Conservation (phyloP, 1,140 invertebrate genomes). For the Scaptomyza montana region DNA sequence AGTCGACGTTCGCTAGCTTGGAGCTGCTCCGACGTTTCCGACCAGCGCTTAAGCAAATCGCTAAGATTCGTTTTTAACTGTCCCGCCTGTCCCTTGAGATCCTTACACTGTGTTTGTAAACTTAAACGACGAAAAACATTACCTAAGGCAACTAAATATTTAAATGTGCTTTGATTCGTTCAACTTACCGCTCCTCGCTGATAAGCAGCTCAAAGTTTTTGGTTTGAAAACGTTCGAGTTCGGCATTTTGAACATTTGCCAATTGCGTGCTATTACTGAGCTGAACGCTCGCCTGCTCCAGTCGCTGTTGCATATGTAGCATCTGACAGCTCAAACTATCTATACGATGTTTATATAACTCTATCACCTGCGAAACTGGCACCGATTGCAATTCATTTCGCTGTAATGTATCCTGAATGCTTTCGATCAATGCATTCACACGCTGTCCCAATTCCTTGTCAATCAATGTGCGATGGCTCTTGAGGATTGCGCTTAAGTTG, state of each 20-base stretch:
- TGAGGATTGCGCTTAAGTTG: slow-evolving; percentile 73
- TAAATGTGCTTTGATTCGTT: too few relatives aligned
- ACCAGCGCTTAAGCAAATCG: slow-evolving; percentile 73
- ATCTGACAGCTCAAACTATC: slow-evolving; percentile 62
- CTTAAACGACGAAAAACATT: slow-evolving; percentile 18
- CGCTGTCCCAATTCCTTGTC: slow-evolving; percentile 73
- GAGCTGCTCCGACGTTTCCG: slow-evolving; percentile 65
- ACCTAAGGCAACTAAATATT: too few relatives aligned
- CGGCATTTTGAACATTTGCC: slow-evolving; percentile 71
- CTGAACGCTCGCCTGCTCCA: slow-evolving; percentile 73
- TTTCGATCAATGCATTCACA: slow-evolving; percentile 61
- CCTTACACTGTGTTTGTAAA: slow-evolving; percentile 74
- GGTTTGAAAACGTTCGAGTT: slow-evolving; percentile 73
- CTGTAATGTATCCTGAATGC: slow-evolving; percentile 57
- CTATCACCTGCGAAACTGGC: slow-evolving; percentile 76
- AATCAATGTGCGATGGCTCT: slow-evolving; percentile 69
- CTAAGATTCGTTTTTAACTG: slow-evolving; percentile 70
- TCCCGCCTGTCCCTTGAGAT: slow-evolving; percentile 70
- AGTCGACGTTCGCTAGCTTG: slow-evolving; percentile 71
- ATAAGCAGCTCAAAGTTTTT: slow-evolving; percentile 81
- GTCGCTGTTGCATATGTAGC: slow-evolving; percentile 57
- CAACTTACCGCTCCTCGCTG: slow-evolving; percentile 74
- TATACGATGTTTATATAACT: slow-evolving; percentile 79
- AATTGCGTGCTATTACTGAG: slow-evolving; percentile 59
- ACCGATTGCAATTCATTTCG: slow-evolving; percentile 71